Evolutionary conservation across 2,888 invertebrate species (phyloP).

Genomic region (Dynastes grantii): DNA sequence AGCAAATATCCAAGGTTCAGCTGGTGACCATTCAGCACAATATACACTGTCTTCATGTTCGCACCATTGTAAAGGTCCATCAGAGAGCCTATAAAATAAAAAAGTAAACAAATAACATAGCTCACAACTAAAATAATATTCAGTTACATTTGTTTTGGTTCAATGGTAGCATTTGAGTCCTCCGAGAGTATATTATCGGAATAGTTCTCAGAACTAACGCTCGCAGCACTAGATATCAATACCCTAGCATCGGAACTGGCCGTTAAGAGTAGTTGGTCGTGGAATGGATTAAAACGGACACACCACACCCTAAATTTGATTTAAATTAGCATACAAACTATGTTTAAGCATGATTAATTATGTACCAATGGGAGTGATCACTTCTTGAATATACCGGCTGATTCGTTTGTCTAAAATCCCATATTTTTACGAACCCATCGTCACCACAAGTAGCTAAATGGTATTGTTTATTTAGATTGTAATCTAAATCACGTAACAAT

Average conservation of each 20-base stretch:
- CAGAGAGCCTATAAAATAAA: conserved; percentile 75
- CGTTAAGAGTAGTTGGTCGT: conserved; percentile 95
- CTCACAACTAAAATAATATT: conserved; percentile 50
- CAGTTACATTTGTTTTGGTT: conserved; percentile 72
- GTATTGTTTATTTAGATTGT: conserved; percentile 98
- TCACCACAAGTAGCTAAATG: conserved; percentile 95
- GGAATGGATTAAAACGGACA: conserved; percentile 95
- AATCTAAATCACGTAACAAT: conserved; percentile 92
- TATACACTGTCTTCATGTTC: conserved; percentile 99
- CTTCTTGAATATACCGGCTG: conserved; percentile 86
- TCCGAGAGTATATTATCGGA: conserved; percentile 71
- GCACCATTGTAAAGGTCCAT: conserved; percentile 92
- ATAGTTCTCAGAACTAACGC: conserved; percentile 88
- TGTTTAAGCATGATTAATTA: not conserved
- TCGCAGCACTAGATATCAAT: conserved; percentile 88
- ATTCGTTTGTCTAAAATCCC: conserved; percentile 91
- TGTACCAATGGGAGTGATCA: conserved; percentile 90
- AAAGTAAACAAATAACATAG: conserved; percentile 26
- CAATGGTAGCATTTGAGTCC: conserved; percentile 69
- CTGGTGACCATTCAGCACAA: conserved; percentile 96
- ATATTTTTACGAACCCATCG: conserved; percentile 95
- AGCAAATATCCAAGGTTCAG: conserved; percentile 99
- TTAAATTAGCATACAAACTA: not conserved
- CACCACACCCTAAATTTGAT: conserved; percentile 85
- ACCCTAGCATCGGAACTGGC: conserved; percentile 97